These are phyloP conservation scores for Cephonodes hylas DNA, from an alignment of 2,888 invertebrate species.

Conservation along the genomic window DNA sequence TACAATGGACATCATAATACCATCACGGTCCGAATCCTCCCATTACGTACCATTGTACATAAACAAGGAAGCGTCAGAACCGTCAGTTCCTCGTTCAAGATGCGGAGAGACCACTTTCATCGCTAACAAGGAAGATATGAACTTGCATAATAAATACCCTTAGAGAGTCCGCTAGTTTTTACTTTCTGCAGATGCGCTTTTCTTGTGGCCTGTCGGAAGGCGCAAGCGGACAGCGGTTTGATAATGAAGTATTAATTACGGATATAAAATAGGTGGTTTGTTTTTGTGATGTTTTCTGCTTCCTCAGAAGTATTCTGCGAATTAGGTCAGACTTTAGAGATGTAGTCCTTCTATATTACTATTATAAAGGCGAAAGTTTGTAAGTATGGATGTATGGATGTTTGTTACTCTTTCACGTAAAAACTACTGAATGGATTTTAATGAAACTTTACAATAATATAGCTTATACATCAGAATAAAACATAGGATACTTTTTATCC, in stretches of 20 bases:
- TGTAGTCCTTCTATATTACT: too few species aligned
- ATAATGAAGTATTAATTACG: neutral
- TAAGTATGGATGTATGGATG: too few species aligned
- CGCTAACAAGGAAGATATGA: neutral
- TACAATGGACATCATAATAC: neutral
- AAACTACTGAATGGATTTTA: too few species aligned
- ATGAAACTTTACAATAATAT: too few species aligned
- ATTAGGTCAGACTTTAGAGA: too few species aligned
- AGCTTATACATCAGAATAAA: too few species aligned
- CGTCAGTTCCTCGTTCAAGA: neutral
- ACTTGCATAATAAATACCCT: conserved; percentile 1
- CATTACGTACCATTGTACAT: neutral
- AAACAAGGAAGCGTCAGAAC: neutral
- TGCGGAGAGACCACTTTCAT: neutral
- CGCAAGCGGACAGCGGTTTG: neutral
- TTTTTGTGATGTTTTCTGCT: neutral
- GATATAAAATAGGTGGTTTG: neutral
- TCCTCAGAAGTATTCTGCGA: too few species aligned
- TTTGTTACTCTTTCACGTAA: too few species aligned
- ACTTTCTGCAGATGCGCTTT: neutral
- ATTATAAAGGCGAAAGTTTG: too few species aligned
- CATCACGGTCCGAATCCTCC: neutral
- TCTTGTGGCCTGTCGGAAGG: neutral
- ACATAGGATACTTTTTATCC: too few species aligned
- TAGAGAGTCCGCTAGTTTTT: neutral